A percentile compares a stretch with the other conserved stretches of the same genome.
Evolutionary conservation across 2,797 vertebrate genomes (phyloP).

Genomic region (Brotula barbata): DNA sequence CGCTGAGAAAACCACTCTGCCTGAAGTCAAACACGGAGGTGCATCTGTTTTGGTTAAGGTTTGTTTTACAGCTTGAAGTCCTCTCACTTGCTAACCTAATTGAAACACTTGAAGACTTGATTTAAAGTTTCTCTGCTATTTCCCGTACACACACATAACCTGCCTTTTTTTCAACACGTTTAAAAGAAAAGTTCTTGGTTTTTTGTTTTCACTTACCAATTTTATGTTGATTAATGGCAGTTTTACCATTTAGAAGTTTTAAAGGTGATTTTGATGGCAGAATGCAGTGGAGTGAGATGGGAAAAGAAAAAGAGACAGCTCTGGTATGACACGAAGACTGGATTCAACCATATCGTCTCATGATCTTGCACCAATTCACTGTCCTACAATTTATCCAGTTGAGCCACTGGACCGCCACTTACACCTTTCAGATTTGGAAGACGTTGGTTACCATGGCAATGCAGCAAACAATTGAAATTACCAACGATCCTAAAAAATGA

Average conservation of each 20-base stretch:
- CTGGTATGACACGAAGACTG: conserved; percentile 34
- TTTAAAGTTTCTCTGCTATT: conserved; percentile 21
- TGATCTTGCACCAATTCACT: conserved; percentile 58
- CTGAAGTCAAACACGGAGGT: conserved; percentile 59
- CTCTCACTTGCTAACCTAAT: conserved; percentile 41
- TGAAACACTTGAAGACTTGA: conserved; percentile 43
- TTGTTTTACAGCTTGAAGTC: conserved; percentile 38
- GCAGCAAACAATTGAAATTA: conserved; percentile 48
- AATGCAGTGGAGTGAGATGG: conserved; percentile 12
- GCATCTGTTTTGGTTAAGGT: conserved; percentile 59
- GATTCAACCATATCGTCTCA: conserved; percentile 44
- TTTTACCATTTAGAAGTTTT: conserved; percentile 1
- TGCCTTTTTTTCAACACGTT: conserved; percentile 5
- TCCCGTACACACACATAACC: neutral
- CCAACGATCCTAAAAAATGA: conserved; percentile 29
- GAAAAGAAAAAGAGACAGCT: conserved; percentile 13
- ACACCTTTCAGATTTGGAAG: conserved; percentile 43
- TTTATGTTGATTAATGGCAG: conserved; percentile 7
- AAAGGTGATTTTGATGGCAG: conserved; percentile 5
- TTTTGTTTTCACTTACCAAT: neutral
- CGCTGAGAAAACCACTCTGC: conserved; percentile 55
- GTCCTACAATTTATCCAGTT: conserved; percentile 53
- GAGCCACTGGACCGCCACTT: conserved; percentile 48
- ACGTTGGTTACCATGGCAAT: conserved; percentile 60
- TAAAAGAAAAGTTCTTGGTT: neutral